These are phyloP conservation scores for Cranoglanis bouderius DNA, from an alignment of 2,113 vertebrate genomes.

Conservation along the genomic window DNA sequence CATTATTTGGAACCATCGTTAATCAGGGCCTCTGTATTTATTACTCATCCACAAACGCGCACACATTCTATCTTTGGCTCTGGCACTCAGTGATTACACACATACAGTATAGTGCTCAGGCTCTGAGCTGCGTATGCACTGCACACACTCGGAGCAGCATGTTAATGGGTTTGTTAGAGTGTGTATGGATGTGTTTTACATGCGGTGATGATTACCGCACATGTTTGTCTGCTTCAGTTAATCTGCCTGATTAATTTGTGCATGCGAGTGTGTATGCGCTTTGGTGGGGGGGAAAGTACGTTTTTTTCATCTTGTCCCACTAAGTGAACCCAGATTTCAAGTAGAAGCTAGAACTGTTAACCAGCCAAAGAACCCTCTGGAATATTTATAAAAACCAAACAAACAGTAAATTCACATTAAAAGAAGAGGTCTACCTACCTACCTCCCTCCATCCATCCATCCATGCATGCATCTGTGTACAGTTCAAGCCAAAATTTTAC, in stretches of 20 bases:
- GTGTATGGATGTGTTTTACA: slow-evolving; percentile 20
- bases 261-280: neutral
- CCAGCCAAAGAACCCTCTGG: neutral
- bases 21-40: neutral
- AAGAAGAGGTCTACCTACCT: no score
- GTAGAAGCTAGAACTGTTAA: neutral
- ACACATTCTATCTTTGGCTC: slow-evolving; percentile 17
- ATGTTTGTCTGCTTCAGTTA: slow-evolving; percentile 16
- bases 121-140: neutral
- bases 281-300: neutral
- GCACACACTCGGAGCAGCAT: slow-evolving; percentile 44
- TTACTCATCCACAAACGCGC: neutral
- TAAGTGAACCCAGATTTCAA: neutral
- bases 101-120: neutral
- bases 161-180: slow-evolving; percentile 2
- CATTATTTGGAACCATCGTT: neutral
- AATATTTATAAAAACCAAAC: neutral
- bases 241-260: neutral
- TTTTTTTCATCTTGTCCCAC: neutral
- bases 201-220: slow-evolving; percentile 14
- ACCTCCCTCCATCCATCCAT: no score
- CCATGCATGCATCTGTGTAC: no score
- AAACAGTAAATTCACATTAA: no score
- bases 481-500: no score
- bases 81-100: slow-evolving; percentile 11